Base-by-base conservation (phyloP, 2,888 invertebrate species). In the Patella caerulea region DNA sequence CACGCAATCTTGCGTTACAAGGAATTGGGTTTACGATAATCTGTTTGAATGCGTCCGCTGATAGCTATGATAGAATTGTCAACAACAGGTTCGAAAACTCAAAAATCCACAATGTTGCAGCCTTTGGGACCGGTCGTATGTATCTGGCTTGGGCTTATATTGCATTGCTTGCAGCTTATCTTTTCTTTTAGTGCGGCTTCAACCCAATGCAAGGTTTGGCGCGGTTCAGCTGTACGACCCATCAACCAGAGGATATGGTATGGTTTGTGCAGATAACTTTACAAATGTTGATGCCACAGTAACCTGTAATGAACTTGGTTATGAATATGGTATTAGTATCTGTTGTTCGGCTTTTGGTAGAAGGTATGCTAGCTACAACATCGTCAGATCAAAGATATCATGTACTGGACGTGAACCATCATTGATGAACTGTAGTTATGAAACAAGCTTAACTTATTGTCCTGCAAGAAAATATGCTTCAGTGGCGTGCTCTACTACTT, bases 221-320 rank as follows among this genome's bases (percentile, higher is more conserved):
- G 86, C 86, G 2, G 83, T 87, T 2, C 80, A 86, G 71, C 77
- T 86, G 1, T 86, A 83, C 83, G 83, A 82, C 34, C 77, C 81
- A 53, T 19, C 65, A 14, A 74, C 78, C 29, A 29, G 74, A 74
- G 74, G 83, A 15, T 86, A 86, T 78, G 80, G 81, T n/a, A 78
- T 85, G 11, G 84, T 86, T 4, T 86, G 86, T 79, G 85, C 86
- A 9, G 86, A 86, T 73, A 84, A 82, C 5, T 86, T 86, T 81
- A 84, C 84, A 59, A 85, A 86, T 73, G 77, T 83, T 19, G 83
- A 84, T 45, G 86, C 86, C 15, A 83, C 83, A 72, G 86, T 86
- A 11, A 83, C 83, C 15, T 86, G 86, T 71, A 75, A 79, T 34
- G 77, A 83, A 15, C 81, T 84, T 11, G 86, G 86, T 14, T 86